Evolutionary conservation across 2,888 invertebrate genomes (phyloP).

Genomic region (Phaedon cochleariae): DNA sequence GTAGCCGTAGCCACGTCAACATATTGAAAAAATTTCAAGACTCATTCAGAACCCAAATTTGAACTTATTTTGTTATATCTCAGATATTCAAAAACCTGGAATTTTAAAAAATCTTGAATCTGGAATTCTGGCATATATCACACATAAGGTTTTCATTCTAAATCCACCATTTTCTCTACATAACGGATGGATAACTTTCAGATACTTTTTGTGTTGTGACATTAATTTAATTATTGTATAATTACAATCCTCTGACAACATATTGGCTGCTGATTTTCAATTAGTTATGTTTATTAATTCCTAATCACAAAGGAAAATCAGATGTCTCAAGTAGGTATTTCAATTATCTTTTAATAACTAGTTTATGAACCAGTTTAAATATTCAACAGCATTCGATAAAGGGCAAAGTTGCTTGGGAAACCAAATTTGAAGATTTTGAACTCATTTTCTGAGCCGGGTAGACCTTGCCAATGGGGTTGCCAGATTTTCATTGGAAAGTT

Average conservation of each 20-base stretch:
- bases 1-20: conserved; percentile 59
- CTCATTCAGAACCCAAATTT: conserved; percentile 6
- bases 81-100: neutral
- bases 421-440: neutral
- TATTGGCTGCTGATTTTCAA: neutral
- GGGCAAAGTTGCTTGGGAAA: neutral
- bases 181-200: neutral
- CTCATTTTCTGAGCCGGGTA: neutral
- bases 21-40: conserved; percentile 50
- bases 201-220: neutral
- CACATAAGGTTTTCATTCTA: neutral
- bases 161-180: neutral
- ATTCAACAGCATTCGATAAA: too few relatives aligned
- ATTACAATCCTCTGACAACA: too few relatives aligned
- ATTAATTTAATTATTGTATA: neutral
- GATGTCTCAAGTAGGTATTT: too few relatives aligned
- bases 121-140: neutral
- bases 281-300: neutral
- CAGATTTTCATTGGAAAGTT: conserved; percentile 24
- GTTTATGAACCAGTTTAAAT: conserved; percentile 11
- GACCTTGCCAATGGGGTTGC: conserved; percentile 16
- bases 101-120: neutral
- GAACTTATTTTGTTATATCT: neutral
- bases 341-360: neutral
- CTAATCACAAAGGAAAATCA: neutral